Evolutionary conservation across 2,797 vertebrate genomes (phyloP).

Genomic region (Myotis daubentonii): DNA sequence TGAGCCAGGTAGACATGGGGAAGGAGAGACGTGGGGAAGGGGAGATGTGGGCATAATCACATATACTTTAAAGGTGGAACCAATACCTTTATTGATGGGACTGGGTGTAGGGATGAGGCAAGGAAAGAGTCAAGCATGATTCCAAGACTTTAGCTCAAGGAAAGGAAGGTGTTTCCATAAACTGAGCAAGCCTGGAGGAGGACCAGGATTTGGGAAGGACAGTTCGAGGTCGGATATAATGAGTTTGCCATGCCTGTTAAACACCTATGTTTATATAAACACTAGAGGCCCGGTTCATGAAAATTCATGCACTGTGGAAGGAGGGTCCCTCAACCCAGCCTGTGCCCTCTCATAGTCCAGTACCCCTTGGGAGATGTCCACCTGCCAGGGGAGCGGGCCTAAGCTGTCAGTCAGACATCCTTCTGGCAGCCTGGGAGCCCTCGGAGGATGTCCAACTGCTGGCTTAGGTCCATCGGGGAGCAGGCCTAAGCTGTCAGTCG

Average conservation of each 20-base stretch:
- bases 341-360: no score
- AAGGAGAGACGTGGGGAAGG: fast-evolving
- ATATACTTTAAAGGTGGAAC: no score
- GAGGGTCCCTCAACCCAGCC: no score
- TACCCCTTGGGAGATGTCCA: no score
- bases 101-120: not conserved
- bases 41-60: not conserved
- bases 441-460: no score
- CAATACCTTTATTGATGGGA: not conserved
- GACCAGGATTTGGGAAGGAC: not conserved
- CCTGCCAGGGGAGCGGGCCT: no score
- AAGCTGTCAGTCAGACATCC: no score
- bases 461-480: no score
- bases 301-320: no score
- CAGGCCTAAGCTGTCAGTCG: no score
- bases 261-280: not conserved
- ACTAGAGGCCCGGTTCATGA: not conserved
- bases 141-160: not conserved
- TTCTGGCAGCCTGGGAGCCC: no score
- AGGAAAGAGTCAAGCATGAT: not conserved
- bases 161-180: not conserved
- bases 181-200: not conserved
- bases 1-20: not conserved
- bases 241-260: not conserved
- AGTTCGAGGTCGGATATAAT: fast-evolving